These are phyloP conservation scores for Haplochromis vanheusdeni DNA, from an alignment of 2,113 vertebrate species.

Conservation along the genomic window DNA sequence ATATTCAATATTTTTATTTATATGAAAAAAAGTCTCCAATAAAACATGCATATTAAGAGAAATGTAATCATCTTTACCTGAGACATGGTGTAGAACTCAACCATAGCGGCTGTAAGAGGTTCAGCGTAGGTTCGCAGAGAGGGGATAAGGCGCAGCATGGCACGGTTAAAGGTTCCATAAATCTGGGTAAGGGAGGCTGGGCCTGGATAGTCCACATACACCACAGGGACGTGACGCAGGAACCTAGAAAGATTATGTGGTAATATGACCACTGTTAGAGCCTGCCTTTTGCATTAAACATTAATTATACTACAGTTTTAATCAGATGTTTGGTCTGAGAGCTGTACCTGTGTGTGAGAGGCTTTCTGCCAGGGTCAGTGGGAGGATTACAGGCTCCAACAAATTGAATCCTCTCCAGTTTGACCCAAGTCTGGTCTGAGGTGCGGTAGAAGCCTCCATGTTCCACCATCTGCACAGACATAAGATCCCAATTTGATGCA, in stretches of 20 bases:
- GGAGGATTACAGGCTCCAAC: conserved; percentile 98
- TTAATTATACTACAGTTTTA: background rate
- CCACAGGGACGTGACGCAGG: conserved; percentile 92
- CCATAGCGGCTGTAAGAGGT: conserved; percentile 96
- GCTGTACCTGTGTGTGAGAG: conserved; percentile 88
- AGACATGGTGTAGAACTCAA: conserved; percentile 99
- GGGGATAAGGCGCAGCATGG: conserved; percentile 94
- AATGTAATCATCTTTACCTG: conserved; percentile 72
- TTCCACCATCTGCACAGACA: conserved; percentile 88
- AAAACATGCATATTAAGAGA: background rate
- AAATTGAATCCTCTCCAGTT: conserved; percentile 97
- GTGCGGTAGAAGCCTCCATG: conserved; percentile 98
- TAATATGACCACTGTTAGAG: background rate
- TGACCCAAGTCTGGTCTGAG: conserved; percentile 97
- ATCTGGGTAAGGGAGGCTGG: conserved; percentile 97
- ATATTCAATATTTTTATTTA: background rate
- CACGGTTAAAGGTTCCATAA: conserved; percentile 97
- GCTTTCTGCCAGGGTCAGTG: conserved; percentile 95
- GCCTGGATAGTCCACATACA: conserved; percentile 97
- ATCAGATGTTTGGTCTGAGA: background rate
- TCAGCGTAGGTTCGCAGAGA: conserved; percentile 92
- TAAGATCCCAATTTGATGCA: background rate
- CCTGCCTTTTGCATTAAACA: background rate
- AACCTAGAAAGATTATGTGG: conserved; percentile 71
- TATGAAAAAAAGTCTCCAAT: background rate